These are phyloP conservation scores for Monochamus alternatus DNA, from an alignment of 2,888 invertebrate genomes.

Conservation along the genomic window DNA sequence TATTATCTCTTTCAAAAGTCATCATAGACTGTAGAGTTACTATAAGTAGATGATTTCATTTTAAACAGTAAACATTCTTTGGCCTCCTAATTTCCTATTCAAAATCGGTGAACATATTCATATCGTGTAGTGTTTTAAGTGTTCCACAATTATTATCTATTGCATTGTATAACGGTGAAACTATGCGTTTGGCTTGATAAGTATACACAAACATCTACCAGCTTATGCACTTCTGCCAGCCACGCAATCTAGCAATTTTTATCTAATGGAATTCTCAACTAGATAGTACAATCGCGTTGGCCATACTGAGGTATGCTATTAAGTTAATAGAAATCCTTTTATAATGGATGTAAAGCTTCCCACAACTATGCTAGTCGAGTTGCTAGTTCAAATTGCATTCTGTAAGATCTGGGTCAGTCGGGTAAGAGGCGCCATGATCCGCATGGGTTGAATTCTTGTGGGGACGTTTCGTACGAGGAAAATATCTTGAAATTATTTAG, in stretches of 20 bases:
- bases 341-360: conserved; percentile 7
- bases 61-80: no score
- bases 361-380: conserved; percentile 1
- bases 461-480: neutral
- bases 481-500: neutral
- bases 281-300: neutral
- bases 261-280: conserved; percentile 6
- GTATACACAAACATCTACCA: neutral
- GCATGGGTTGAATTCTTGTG: neutral
- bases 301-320: conserved; percentile 6
- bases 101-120: no score
- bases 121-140: no score
- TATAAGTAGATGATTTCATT: no score
- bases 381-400: conserved; percentile 3
- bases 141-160: no score
- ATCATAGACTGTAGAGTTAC: no score
- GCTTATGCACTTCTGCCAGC: neutral
- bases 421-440: neutral
- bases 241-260: neutral
- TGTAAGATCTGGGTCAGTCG: neutral
- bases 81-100: no score
- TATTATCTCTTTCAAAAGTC: no score
- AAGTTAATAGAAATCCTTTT: conserved; percentile 8
- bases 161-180: no score
- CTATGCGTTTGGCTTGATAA: neutral